phyloP scores from a whole-genome alignment of 2,113 vertebrate species.

The Myotis davidii region DNA sequence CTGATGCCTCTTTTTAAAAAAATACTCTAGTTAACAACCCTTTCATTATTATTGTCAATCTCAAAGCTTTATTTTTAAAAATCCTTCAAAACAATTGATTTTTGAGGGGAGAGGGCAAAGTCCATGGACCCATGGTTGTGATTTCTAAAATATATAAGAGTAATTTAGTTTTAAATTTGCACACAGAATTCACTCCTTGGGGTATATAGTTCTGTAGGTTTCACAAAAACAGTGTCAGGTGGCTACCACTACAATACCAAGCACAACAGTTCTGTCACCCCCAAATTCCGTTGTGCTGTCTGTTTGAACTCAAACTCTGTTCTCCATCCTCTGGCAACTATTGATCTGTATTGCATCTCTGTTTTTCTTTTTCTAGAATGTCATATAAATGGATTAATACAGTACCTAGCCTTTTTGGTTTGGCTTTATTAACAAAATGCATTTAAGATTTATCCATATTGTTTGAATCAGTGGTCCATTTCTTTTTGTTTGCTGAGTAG shows the following conservation, averaged over 20 bases:
- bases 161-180: not conserved
- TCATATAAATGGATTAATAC: not conserved
- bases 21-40: not conserved
- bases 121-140: not conserved
- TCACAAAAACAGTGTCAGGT: not conserved
- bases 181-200: not conserved
- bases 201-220: not conserved
- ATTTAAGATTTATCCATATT: not conserved
- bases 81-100: not conserved
- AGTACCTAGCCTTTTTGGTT: not conserved
- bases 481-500: not conserved
- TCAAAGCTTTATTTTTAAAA: constrained; percentile 8
- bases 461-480: not conserved
- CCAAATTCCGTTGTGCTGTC: not conserved
- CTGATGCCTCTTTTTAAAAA: not conserved
- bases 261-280: not conserved
- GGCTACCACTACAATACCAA: not conserved
- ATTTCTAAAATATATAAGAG: not conserved
- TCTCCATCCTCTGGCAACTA: not conserved
- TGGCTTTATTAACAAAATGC: not conserved
- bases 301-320: not conserved
- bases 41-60: not conserved
- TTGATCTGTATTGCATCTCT: not conserved
- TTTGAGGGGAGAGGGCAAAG: not conserved
- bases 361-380: not conserved